phyloP scores from a whole-genome alignment of 2,888 invertebrate species.

The Xanthostigma xanthostigma region DNA sequence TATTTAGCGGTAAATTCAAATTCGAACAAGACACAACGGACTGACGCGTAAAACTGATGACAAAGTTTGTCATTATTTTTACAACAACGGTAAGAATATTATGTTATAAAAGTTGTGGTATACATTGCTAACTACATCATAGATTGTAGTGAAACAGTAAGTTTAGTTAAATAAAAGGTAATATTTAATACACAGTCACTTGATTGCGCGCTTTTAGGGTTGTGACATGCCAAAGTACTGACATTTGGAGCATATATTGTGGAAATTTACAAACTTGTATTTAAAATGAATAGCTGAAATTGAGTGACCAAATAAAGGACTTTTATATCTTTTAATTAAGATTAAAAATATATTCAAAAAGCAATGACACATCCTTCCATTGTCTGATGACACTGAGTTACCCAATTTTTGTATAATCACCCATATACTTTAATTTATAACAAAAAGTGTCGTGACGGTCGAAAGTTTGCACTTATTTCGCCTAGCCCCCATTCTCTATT shows the following conservation, averaged over 20 bases:
- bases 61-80: conserved; percentile 1
- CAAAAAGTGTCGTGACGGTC: no score
- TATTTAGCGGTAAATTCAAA: conserved; percentile 2
- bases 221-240: no score
- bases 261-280: no score
- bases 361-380: neutral
- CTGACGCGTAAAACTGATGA: conserved; percentile 1
- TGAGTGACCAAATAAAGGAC: neutral
- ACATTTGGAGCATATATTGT: no score
- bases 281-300: no score
- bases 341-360: neutral
- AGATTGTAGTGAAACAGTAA: no score
- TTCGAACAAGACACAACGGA: conserved; percentile 1
- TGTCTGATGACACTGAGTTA: conserved; percentile 1
- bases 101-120: neutral
- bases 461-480: no score
- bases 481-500: no score
- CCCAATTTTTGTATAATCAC: neutral
- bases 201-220: no score
- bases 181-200: no score
- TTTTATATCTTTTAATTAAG: neutral
- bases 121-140: neutral
- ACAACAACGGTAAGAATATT: neutral
- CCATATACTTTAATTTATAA: no score
- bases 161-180: no score